Evolutionary conservation across 53 echinoderm and acorn worm genomes (phyloP), one percentile per base, ranked within the genome.

Genomic region (Holothuria leucospilota): DNA sequence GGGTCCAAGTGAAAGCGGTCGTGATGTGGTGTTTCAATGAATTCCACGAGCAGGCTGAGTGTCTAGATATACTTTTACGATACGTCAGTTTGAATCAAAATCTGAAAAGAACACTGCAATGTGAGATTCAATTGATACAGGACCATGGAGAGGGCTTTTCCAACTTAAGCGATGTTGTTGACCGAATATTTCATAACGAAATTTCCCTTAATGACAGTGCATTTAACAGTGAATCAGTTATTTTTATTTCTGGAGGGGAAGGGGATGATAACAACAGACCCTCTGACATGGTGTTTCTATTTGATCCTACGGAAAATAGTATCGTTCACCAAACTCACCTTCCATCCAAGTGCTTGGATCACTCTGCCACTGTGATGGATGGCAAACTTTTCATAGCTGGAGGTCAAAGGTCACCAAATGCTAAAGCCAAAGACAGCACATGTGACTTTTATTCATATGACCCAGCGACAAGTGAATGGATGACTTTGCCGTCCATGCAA

Each of bases 381-480:
- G 87, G 87, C 24, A 61, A 72, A 63, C 59, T 91, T 38, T 91
- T 87, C 67, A 65, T 83, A 15, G 84, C 87, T 64, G 98, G 98
- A 20, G 98, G 98, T 30, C 93, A 97, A 86, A 90, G 93, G 39
- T 91, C 93, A 52, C 87, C 74, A 13, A 88, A 95, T 80, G 86
- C 89, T n/a, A 92, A 87, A 60, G 90, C 90, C 20, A 90, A 89
- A 14, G 95, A 97, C 90, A 95, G 94, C 69, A 97, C 91, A 14
- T 90, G 90, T 16, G 92, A 95, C 8, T 85, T 95, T 59, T 93
- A 93, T 69, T 86, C 82, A 3, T 97, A 90, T 21, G 87, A 93
- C 74, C 86, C 84, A 5, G 58, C 58, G 42, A 86, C 87, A 24
- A 82, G 78, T 13, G 61, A 89, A 2, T 97, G 98, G 98, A 46